These are phyloP conservation scores for Drosophila buzzatii DNA, from an alignment of 2,888 invertebrate genomes.

Conservation along the genomic window DNA sequence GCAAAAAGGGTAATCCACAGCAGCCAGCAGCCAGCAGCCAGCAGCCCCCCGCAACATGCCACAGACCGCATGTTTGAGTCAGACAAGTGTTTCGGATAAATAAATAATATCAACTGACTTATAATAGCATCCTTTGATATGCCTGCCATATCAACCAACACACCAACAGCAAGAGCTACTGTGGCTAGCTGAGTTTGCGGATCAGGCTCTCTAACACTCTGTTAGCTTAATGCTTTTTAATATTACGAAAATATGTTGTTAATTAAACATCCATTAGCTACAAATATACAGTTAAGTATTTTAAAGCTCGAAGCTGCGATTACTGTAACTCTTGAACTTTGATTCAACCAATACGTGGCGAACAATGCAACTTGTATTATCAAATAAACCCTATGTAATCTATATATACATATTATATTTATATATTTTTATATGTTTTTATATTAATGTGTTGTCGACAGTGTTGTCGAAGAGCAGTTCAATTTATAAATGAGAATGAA, in stretches of 20 bases:
- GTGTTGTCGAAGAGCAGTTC: too few relatives aligned
- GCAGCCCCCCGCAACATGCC: neutral
- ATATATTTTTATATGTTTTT: too few relatives aligned
- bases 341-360: neutral
- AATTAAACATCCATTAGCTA: too few relatives aligned
- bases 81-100: constrained; percentile 39
- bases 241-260: neutral
- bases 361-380: neutral
- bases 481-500: too few relatives aligned
- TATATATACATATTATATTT: too few relatives aligned
- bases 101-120: constrained; percentile 35
- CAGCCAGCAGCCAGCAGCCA: neutral
- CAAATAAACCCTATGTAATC: too few relatives aligned
- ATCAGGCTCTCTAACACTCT: neutral
- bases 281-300: too few relatives aligned
- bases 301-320: too few relatives aligned
- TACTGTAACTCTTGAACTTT: too few relatives aligned
- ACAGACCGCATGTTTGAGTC: constrained; percentile 9
- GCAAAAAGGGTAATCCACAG: constrained; percentile 10
- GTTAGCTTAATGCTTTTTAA: neutral
- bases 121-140: constrained; percentile 10
- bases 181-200: neutral
- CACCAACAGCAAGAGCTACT: neutral
- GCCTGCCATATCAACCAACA: neutral
- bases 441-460: too few relatives aligned